These are phyloP conservation scores for Dermochelys coriacea DNA, from an alignment of 2,797 vertebrate species.

Conservation along the genomic window DNA sequence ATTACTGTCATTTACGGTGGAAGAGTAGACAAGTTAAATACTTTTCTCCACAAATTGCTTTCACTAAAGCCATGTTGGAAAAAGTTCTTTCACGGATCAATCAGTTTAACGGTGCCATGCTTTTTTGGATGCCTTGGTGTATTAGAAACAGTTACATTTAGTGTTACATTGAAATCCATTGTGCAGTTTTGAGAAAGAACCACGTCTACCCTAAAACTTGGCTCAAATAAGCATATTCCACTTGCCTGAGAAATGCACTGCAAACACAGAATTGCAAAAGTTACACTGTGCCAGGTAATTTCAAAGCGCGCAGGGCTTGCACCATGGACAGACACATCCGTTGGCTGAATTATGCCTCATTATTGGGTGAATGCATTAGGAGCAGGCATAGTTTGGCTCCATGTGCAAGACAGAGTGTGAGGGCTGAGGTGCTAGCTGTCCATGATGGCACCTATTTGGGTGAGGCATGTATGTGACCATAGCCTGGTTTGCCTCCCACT, in stretches of 20 bases:
- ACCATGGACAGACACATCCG: slow-evolving; percentile 52
- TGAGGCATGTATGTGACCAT: background rate
- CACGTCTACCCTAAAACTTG: background rate
- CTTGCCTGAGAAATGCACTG: slow-evolving; percentile 8
- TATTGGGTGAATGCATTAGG: background rate
- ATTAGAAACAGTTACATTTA: background rate
- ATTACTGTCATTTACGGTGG: slow-evolving; percentile 11
- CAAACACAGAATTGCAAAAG: slow-evolving; percentile 25
- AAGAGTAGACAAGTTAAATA: slow-evolving; percentile 10
- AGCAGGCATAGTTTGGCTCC: background rate
- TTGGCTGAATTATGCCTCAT: background rate
- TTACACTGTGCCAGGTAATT: slow-evolving; percentile 48
- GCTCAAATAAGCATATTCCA: slow-evolving; percentile 64
- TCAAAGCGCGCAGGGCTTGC: slow-evolving; percentile 56
- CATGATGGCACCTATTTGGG: background rate
- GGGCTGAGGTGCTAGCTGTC: background rate
- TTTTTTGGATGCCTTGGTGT: slow-evolving; percentile 55
- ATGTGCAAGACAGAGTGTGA: background rate
- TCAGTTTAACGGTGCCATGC: background rate
- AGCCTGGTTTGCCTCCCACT: background rate
- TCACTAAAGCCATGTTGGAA: slow-evolving; percentile 46
- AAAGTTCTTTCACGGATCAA: background rate
- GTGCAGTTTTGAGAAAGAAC: slow-evolving; percentile 22
- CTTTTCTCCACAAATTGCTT: slow-evolving; percentile 40
- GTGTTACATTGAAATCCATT: background rate